Conservation (phyloP, 37 sponge, comb jelly and placozoan species). For the Agelas oroides region DNA sequence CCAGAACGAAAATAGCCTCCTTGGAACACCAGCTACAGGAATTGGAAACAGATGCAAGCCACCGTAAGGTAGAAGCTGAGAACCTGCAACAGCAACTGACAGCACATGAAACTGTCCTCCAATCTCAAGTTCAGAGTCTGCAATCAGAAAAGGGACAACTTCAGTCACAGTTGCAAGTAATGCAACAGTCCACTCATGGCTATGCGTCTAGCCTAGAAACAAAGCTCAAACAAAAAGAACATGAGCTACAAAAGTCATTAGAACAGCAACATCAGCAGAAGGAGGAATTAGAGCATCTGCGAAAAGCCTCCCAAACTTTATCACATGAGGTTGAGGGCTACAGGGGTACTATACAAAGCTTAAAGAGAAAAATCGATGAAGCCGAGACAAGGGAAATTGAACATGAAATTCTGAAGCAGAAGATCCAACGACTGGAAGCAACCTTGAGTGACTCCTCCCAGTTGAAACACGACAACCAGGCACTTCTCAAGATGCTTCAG, state of each 20-base stretch:
- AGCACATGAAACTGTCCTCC: not conserved
- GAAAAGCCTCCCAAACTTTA: not conserved
- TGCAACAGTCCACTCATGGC: not conserved
- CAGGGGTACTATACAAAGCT: constrained; percentile 45
- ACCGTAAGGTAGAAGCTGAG: not conserved
- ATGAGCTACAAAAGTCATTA: not conserved
- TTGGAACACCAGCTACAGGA: not conserved
- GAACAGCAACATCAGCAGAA: not conserved
- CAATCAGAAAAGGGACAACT: too few species aligned
- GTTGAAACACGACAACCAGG: constrained; percentile 63
- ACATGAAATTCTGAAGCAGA: constrained; percentile 46
- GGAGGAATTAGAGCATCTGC: constrained; percentile 18
- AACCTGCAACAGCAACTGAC: not conserved
- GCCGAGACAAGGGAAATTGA: constrained; percentile 67
- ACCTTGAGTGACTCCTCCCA: constrained; percentile 51
- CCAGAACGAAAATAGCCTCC: not conserved
- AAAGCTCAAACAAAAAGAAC: too few species aligned
- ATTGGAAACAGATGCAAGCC: too few species aligned
- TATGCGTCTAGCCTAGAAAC: too few species aligned
- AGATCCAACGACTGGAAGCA: constrained; percentile 35
- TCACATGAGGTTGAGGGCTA: constrained; percentile 42
- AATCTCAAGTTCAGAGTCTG: too few species aligned
- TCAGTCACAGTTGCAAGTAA: not conserved
- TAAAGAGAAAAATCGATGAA: constrained; percentile 40
- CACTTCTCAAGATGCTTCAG: constrained; percentile 38